Evolutionary conservation across 2,888 invertebrate species (phyloP).

Genomic region (Meganola albula): DNA sequence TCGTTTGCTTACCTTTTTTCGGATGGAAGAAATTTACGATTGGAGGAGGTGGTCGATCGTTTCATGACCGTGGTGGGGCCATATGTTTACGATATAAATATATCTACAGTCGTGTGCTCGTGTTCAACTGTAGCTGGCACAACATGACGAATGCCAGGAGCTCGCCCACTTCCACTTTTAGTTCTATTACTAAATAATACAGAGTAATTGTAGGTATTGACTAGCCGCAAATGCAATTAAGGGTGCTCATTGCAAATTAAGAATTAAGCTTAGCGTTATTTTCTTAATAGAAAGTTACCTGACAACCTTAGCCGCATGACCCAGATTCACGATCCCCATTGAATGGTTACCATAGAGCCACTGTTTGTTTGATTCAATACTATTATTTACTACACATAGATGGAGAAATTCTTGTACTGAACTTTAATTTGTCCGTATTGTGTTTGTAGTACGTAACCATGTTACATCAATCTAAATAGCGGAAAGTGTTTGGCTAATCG

Average conservation of each 20-base stretch:
- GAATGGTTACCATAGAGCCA: conserved; percentile 37
- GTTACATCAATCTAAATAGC: conserved; percentile 34
- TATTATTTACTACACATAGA: conserved; percentile 18
- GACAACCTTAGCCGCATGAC: conserved; percentile 35
- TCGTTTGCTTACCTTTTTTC: conserved; percentile 22
- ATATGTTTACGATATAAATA: conserved; percentile 71
- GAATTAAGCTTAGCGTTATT: conserved; percentile 22
- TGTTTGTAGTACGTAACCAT: conserved; percentile 18
- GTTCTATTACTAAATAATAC: background rate
- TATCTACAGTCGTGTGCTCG: conserved; percentile 38
- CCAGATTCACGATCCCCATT: conserved; percentile 38
- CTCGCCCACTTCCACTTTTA: conserved; percentile 52
- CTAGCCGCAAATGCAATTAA: conserved; percentile 14
- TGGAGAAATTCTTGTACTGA: conserved; percentile 12
- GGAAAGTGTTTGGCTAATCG: conserved; percentile 34
- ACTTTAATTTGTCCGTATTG: conserved; percentile 10
- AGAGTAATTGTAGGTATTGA: conserved; percentile 3
- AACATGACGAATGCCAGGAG: conserved; percentile 59
- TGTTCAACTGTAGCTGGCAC: conserved; percentile 43
- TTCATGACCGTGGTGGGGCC: conserved; percentile 45
- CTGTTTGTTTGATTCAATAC: conserved; percentile 34
- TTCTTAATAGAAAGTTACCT: conserved; percentile 29
- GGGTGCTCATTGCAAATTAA: conserved; percentile 9
- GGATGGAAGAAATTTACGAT: conserved; percentile 36
- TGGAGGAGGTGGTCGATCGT: conserved; percentile 41